phyloP scores from a whole-genome alignment of 2,113 vertebrate species.

The Lamprotornis superbus region DNA sequence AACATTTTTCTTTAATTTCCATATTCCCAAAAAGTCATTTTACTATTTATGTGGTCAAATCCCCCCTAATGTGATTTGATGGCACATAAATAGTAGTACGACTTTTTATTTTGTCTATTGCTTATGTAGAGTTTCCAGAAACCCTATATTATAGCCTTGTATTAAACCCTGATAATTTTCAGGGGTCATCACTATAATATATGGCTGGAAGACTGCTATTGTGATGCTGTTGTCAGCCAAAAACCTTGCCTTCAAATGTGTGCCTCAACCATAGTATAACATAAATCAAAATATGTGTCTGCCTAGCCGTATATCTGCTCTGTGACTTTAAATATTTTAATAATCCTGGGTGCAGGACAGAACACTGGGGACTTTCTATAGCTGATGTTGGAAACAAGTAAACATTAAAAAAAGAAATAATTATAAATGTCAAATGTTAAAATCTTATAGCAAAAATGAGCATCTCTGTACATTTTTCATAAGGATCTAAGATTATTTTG shows the following conservation, averaged over 20 bases:
- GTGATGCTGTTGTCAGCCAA: constrained; percentile 63
- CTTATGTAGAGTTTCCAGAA: constrained; percentile 59
- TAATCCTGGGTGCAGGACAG: constrained; percentile 45
- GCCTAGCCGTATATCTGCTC: constrained; percentile 58
- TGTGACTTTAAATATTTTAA: constrained; percentile 75
- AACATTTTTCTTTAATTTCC: constrained; percentile 73
- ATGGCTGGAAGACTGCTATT: constrained; percentile 56
- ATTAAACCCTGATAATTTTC: constrained; percentile 56
- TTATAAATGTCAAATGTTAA: background rate
- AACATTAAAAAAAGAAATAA: background rate
- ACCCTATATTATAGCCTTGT: constrained; percentile 52
- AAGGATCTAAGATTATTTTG: background rate
- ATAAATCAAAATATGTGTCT: constrained; percentile 69
- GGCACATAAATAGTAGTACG: constrained; percentile 67
- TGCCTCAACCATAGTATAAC: constrained; percentile 31
- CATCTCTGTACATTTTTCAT: background rate
- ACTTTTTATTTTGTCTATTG: constrained; percentile 63
- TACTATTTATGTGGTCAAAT: constrained; percentile 69
- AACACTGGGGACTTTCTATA: constrained; percentile 33
- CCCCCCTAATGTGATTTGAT: constrained; percentile 49
- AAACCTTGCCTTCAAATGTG: constrained; percentile 68
- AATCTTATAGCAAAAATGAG: background rate
- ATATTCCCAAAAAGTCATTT: constrained; percentile 70
- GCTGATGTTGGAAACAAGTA: constrained; percentile 12
- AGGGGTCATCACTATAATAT: constrained; percentile 52